Conservation (phyloP, 2,888 invertebrate species). For the Idaea biselata region DNA sequence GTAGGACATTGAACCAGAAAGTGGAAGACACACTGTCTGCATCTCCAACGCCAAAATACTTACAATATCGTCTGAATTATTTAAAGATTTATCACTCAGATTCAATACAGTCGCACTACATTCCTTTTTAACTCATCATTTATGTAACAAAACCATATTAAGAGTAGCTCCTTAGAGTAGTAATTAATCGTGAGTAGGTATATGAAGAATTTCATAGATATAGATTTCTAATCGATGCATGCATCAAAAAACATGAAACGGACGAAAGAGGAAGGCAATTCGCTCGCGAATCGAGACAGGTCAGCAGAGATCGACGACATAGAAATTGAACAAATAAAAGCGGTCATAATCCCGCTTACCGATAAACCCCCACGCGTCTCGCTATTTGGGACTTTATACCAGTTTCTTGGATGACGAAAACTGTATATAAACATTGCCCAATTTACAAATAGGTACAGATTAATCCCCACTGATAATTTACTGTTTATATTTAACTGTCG, state of each 20-base stretch:
- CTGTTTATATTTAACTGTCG: too few species aligned
- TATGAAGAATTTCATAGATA: too few species aligned
- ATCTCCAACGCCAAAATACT: neutral
- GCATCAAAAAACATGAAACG: constrained; percentile 9
- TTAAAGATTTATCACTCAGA: too few species aligned
- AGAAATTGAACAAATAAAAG: constrained; percentile 53
- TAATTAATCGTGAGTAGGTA: too few species aligned
- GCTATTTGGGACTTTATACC: constrained; percentile 40
- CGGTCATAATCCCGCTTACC: constrained; percentile 48
- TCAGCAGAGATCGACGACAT: constrained; percentile 68
- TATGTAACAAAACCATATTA: neutral
- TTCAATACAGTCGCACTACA: neutral
- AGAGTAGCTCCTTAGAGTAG: neutral
- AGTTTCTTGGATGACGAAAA: constrained; percentile 35
- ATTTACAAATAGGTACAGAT: too few species aligned
- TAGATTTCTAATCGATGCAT: neutral
- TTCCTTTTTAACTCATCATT: neutral
- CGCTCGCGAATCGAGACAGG: constrained; percentile 48
- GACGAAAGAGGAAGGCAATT: constrained; percentile 27
- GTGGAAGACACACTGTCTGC: constrained; percentile 53
- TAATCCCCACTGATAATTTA: too few species aligned
- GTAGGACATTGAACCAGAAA: constrained; percentile 59
- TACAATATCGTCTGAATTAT: too few species aligned
- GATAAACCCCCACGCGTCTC: constrained; percentile 47
- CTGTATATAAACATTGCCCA: constrained; percentile 18